These are phyloP conservation scores for Crypturellus tataupa DNA, from an alignment of 2,797 vertebrate genomes.

Conservation along the genomic window DNA sequence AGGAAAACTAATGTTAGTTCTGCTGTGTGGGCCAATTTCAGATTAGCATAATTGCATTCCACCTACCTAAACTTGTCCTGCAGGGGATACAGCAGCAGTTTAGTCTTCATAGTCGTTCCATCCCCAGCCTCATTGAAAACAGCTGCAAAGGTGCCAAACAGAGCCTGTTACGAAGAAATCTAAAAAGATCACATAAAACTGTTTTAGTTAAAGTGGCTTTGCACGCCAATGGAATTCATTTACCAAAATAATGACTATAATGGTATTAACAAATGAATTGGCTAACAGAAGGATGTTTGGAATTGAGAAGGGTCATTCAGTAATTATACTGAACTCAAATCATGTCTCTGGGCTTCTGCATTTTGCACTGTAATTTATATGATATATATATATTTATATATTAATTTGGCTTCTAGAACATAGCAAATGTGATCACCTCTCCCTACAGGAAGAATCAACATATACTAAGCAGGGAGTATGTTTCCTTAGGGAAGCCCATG, in stretches of 20 bases:
- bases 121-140: background rate
- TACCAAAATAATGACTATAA: background rate
- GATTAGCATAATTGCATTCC: background rate
- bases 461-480: background rate
- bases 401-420: background rate
- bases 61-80: background rate
- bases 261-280: background rate
- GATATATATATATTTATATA: background rate
- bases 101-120: background rate
- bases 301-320: background rate
- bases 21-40: background rate
- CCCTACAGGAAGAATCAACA: background rate
- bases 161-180: background rate
- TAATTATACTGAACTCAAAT: background rate
- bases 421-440: background rate
- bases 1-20: background rate
- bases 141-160: background rate
- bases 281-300: background rate
- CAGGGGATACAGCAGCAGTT: background rate
- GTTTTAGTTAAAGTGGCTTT: background rate
- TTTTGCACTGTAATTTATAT: background rate
- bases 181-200: background rate
- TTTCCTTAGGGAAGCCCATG: background rate
- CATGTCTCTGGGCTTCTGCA: fast-evolving
- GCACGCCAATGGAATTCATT: background rate